phyloP scores from a whole-genome alignment of 2,797 vertebrate genomes.

The Premnoplex brunnescens region DNA sequence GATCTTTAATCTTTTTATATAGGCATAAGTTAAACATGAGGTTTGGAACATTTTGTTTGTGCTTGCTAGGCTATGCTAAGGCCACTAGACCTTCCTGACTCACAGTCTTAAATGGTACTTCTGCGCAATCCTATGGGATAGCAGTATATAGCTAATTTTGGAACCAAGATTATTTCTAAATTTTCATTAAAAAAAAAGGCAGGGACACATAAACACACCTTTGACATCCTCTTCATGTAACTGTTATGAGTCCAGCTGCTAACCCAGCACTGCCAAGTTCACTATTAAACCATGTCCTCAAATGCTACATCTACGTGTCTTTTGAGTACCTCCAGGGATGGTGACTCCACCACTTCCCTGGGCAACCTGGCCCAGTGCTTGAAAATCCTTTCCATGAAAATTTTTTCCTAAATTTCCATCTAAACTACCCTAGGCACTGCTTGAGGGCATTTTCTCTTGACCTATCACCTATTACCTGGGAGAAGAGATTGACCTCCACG shows the following conservation, averaged over 20 bases:
- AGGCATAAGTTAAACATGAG: not conserved
- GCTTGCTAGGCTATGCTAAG: not conserved
- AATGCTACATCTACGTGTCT: not conserved
- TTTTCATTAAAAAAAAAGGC: not conserved
- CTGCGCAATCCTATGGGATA: not conserved
- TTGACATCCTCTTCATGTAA: not conserved
- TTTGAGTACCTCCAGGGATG: not conserved
- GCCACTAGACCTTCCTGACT: not conserved
- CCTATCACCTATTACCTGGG: not conserved
- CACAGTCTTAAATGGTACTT: not conserved
- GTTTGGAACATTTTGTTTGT: not conserved
- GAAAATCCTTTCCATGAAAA: not conserved
- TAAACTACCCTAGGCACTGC: not conserved
- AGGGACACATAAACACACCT: rapidly evolving
- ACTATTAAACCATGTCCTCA: not conserved
- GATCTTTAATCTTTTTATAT: not conserved
- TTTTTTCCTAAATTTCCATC: not conserved
- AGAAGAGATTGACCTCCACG: rapidly evolving
- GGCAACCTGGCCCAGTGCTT: not conserved
- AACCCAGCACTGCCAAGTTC: not conserved
- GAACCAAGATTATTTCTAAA: not conserved
- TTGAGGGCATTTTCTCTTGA: not conserved
- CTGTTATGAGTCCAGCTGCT: not conserved
- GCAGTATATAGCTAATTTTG: not conserved
- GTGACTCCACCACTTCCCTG: not conserved